Base-by-base conservation (phyloP, 1,140 invertebrate genomes). In the Asbolus verrucosus region DNA sequence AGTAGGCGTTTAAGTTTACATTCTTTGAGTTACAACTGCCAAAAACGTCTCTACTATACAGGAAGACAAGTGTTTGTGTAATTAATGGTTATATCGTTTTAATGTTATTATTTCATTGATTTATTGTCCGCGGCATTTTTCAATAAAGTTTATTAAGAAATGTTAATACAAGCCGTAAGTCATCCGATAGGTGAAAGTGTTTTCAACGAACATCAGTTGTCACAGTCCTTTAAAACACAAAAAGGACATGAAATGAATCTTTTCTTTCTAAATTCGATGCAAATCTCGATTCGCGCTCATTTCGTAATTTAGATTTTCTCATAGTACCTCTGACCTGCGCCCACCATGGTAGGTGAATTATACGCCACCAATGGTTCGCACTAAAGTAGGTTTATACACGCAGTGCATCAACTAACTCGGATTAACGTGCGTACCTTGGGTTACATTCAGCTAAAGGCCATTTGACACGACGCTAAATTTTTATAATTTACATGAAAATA, bases 281-380 rank as follows among this genome's bases (percentile, higher is more conserved):
- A 54, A 54, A 54, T 54, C 46, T 14, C 41, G 46, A 54, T 54
- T 54, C 46, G 46, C 46, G 46, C 18, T 54, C 27, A 54, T 54
- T 54, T 54, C 46, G 46, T 27, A 54, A 54, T 54, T 54, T 54
- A 24, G 46, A 54, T 54, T 54, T 54, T 54, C 46, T 54, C 46
- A 54, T 21, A 54, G 46, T 54, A 54, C 46, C 46, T 54, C 46
- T 54, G 46, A 54, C 46, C 46, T 54, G 27, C 46, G 46, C 46
- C 46, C 46, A 54, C 46, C 21, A 54, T 16, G 18, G 9, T 14
- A 9, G 6, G 46, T 54, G 46, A 54, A 54, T 54, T 54, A 54
- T 54, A 54, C 27, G 46, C 46, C 46, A 54, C 46, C 21, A 21
- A 54, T 27, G 46, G 24, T 27, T 27, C 24, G 24, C 24, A 27